Evolutionary conservation across 2,888 invertebrate species (phyloP).

Genomic region (Cephus pulcher): DNA sequence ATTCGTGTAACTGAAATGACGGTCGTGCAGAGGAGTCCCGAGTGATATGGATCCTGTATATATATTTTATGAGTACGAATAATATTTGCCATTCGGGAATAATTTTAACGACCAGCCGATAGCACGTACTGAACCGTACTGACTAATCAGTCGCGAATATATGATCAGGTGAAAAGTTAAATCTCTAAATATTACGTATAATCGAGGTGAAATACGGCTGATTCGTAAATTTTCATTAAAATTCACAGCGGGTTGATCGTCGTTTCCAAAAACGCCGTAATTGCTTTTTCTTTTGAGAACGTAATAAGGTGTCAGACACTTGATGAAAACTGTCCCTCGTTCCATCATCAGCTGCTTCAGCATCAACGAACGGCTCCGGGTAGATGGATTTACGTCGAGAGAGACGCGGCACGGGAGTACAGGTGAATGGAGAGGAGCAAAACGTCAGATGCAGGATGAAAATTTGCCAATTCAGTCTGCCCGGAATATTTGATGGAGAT

Average conservation of each 20-base stretch:
- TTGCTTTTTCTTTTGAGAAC: background rate
- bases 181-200: background rate
- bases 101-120: background rate
- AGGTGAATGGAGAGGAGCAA: background rate
- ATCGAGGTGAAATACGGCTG: background rate
- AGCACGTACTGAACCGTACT: background rate
- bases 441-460: background rate
- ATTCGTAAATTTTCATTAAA: background rate
- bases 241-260: background rate
- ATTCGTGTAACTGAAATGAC: background rate
- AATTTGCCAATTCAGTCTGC: background rate
- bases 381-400: background rate
- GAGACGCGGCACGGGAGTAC: background rate
- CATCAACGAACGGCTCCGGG: background rate
- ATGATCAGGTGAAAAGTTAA: background rate
- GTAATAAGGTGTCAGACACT: background rate
- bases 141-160: background rate
- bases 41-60: background rate
- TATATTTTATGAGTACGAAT: background rate
- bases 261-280: background rate
- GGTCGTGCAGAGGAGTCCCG: background rate
- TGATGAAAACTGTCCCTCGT: background rate
- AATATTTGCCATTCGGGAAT: background rate
- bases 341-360: background rate
- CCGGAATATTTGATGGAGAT: background rate